Percentiles rank a stretch among this genome's conserved stretches.
Evolutionary conservation across 2,113 vertebrate species (phyloP).

Genomic region (Desmodus rotundus): DNA sequence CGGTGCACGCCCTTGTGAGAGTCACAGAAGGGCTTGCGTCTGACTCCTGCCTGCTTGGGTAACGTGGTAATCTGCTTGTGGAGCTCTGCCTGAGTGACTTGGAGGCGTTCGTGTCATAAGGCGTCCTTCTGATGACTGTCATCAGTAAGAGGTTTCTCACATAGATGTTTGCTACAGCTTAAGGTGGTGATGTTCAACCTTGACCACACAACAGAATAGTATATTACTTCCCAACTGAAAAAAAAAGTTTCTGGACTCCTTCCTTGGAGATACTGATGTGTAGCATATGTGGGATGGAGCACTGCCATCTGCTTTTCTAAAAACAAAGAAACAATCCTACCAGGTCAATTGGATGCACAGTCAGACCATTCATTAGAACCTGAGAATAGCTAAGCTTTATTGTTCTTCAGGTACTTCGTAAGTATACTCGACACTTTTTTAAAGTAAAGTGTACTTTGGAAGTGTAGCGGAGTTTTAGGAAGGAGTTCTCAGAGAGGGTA

Average conservation of each 20-base stretch:
- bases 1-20: background rate
- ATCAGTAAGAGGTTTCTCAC: background rate
- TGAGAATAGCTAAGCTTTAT: background rate
- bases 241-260: background rate
- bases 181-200: background rate
- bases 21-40: background rate
- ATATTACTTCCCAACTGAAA: slow-evolving; percentile 19
- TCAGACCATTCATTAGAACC: background rate
- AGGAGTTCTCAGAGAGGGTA: background rate
- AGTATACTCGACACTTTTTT: background rate
- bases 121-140: background rate
- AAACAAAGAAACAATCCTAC: background rate
- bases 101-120: background rate
- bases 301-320: background rate
- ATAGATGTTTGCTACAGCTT: background rate
- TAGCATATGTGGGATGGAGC: background rate
- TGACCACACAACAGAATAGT: background rate
- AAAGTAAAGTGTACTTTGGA: background rate
- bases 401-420: background rate
- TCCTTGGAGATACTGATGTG: slow-evolving; percentile 3
- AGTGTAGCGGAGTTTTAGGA: background rate
- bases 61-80: background rate
- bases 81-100: background rate
- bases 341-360: background rate
- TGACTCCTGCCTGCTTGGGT: background rate